Evolutionary conservation across 1,140 invertebrate genomes (phyloP), one percentile per base, ranked within the genome.

Genomic region (Tetramorium simillimum): DNA sequence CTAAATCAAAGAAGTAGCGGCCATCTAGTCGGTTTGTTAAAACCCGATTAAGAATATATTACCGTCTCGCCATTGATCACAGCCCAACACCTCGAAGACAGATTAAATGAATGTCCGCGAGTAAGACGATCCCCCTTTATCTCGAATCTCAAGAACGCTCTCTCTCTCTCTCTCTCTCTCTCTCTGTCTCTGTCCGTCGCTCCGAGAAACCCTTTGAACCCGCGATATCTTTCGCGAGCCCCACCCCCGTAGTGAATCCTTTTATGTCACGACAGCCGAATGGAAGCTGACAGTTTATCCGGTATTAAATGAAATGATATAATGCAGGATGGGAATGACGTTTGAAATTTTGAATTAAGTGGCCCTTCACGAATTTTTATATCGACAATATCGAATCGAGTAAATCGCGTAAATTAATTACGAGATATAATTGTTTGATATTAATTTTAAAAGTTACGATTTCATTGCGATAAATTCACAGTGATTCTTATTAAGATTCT

Each of bases 111-210:
- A 92, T 88, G 90, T 89, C 82, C 86, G 86, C 80, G 67, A 70
- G 92, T 92, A 92, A 92, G 86, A 91, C 92, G 92, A 92, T 92
- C 90, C 90, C 60, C 67, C 76, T 92, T 92, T 92, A 92, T 92
- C 91, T 92, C 72, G 76, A 76, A 92, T 92, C 91, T 92, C 86
- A 62, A 88, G 84, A 85, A 87, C 76, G 84, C 84, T 90, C 81
- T 70, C 81, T 82, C 77, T 90, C 81, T 62, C 85, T 76, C 81
- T 70, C 86, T 89, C 86, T 80, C 81, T 69, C 88, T 89, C 77
- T 80, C 76, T 69, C 85, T 89, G 69, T 90, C 63, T 76, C 86
- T 78, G 51, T 86, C 37, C 43, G 12, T 69, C 40, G 53, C 65
- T 63, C 56, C 82, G 76, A 91, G 76, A 76, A 88, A 89, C 85